Base-by-base conservation (phyloP, 2,113 vertebrate genomes). In the Nannospalax galili region DNA sequence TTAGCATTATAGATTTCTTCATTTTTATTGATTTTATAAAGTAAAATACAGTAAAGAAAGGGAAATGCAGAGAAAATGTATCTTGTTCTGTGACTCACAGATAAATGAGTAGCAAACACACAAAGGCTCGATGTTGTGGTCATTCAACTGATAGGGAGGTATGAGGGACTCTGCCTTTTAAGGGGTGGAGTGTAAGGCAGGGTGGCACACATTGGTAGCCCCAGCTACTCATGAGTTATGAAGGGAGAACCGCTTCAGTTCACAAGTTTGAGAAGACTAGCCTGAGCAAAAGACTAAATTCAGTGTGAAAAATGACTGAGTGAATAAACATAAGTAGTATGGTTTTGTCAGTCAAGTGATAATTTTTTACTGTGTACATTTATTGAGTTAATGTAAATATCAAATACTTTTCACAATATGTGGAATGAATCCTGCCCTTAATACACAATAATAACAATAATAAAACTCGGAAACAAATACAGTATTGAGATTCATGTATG, bases 1-100 rank as follows among this genome's bases (percentile, higher is more conserved):
- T 79, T 93, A 80, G 7, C 4, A 10, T 56, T 88, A 74, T 67
- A 92, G 15, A 81, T 77, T 72, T 94, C 7, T 84, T 91, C 22
- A 42, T 60, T 60, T 90, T 88, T 80, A 37, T 82, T 90, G 56
- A 70, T 85, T 80, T 88, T 77, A 11, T 48, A 64, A 67, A 70
- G 32, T 86, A 89, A 94, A 92, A 85, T 58, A 84, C 2, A 84
- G 42, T 40, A 75, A 95, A 91, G 28, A 32, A 64, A 93, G 12
- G 20, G 24, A 79, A 69, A 91, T 73, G 20, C 22, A 93, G 70
- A 93, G 56, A 81, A 92, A 90, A 95, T 16, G 1, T n/a, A 92
- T 16, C n/a, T n/a, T 67, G 8, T 28, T 64, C 72, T 77, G 1
- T 60, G 58, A 75, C 60, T 94, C 5, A 26, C 58, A 72, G 80